Base-by-base conservation (phyloP, 2,797 vertebrate species). In the Tachyglossus aculeatus region DNA sequence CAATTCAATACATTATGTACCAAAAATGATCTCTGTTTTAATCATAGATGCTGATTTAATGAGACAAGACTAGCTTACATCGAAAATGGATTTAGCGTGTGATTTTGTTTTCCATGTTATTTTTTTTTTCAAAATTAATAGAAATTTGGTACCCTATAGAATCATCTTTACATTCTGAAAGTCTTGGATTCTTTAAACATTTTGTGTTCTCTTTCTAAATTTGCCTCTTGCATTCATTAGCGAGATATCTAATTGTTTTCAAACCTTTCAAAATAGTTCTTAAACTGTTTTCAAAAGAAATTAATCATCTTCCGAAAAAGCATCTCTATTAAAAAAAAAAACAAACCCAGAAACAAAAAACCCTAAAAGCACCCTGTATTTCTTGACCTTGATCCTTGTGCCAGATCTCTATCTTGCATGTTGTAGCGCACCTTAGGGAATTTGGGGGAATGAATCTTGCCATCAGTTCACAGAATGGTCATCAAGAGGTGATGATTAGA, bases 21-120 rank as follows among this genome's bases (percentile, higher is more conserved):
- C 94, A 95, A 95, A 96, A 97, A 96, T 94, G 93, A 96, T 96
- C 94, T 96, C 95, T 94, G 91, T 97, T 97, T 97, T 97, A 96
- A 96, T 97, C 96, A 95, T 96, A 95, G 94, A 96, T 94, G 94
- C 94, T 96, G 95, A 96, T 96, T 97, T 97, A 97, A 96, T 96
- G 96, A 97, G 95, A 96, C 92, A 96, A 95, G 93, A 95, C 93
- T 94, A 94, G 94, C 93, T 96, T 95, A 95, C 94, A 96, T 95
- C 93, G 95, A 93, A 97, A 97, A 95, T 97, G 94, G 94, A 95
- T 96, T 97, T 96, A 96, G 94, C 95, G 94, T 96, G 93, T 95
- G 94, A 94, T 95, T 96, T 97, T 95, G 94, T 95, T 95, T 94
- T 95, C 92, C 85, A 53, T 91, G 22, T 90, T n/a, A 70, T 84